phyloP scores from a whole-genome alignment of 2,797 vertebrate species.

The Falco novaeseelandiae region DNA sequence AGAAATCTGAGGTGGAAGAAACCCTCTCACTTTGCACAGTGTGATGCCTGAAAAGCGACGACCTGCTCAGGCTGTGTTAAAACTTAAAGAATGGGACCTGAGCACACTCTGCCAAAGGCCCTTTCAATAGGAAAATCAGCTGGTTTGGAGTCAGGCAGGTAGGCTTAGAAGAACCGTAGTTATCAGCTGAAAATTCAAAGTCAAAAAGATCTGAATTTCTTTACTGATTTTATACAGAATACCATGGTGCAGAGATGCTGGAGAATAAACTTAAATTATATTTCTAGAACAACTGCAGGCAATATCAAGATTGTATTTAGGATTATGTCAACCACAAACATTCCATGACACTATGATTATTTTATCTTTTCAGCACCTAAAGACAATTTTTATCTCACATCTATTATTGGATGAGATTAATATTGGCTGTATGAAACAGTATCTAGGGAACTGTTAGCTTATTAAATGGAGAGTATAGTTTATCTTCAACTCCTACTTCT shows the following conservation, averaged over 20 bases:
- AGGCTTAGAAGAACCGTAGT: background rate
- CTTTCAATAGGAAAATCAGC: background rate
- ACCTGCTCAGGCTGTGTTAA: background rate
- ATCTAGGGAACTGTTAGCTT: background rate
- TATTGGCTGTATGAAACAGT: background rate
- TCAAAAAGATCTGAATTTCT: background rate
- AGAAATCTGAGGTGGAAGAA: background rate
- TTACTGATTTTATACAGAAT: background rate
- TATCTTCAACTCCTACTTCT: conserved; percentile 23
- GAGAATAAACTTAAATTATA: background rate
- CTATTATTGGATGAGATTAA: background rate
- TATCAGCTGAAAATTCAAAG: background rate
- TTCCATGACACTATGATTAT: background rate
- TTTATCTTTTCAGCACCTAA: background rate
- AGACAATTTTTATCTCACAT: background rate
- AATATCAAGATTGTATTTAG: background rate
- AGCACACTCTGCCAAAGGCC: background rate
- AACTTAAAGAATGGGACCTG: background rate
- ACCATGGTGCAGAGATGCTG: accelerated
- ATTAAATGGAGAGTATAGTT: background rate
- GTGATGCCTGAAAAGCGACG: background rate
- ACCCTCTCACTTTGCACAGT: accelerated
- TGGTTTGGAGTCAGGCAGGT: background rate
- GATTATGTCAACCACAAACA: background rate
- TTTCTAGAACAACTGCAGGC: background rate